These are phyloP conservation scores for Pachliopta kotzebuea DNA, from an alignment of 2,888 invertebrate genomes.

Conservation along the genomic window DNA sequence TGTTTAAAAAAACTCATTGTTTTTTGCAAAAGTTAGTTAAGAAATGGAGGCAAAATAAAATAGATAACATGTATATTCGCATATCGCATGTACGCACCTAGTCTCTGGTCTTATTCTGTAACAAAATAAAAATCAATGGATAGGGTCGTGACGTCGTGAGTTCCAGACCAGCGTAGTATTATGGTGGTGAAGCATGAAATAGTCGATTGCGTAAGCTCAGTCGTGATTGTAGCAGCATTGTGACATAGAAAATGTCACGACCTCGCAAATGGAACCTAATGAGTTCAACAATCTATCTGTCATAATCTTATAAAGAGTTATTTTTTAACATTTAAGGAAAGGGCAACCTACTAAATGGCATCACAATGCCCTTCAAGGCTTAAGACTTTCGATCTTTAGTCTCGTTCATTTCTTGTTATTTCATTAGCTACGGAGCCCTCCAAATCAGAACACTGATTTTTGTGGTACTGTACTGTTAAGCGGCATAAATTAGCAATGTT, in stretches of 20 bases:
- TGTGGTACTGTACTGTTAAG: too few relatives aligned
- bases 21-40: too few relatives aligned
- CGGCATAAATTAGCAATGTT: too few relatives aligned
- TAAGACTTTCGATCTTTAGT: too few relatives aligned
- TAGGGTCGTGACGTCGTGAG: conserved; percentile 47
- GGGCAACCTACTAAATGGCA: background rate
- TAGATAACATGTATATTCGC: background rate
- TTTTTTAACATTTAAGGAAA: background rate
- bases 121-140: conserved; percentile 13
- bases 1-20: too few relatives aligned
- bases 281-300: conserved; percentile 18
- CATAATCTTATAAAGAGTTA: conserved; percentile 1
- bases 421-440: too few relatives aligned
- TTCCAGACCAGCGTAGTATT: conserved; percentile 53
- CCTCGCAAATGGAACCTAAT: conserved; percentile 35
- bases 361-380: too few relatives aligned
- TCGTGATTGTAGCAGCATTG: conserved; percentile 43
- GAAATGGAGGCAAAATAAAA: too few relatives aligned
- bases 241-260: conserved; percentile 43
- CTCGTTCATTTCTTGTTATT: too few relatives aligned
- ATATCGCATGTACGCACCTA: background rate
- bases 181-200: conserved; percentile 52
- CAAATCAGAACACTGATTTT: too few relatives aligned
- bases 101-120: background rate
- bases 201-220: conserved; percentile 54